phyloP scores from a whole-genome alignment of 2,888 invertebrate genomes.

The Melolontha melolontha region DNA sequence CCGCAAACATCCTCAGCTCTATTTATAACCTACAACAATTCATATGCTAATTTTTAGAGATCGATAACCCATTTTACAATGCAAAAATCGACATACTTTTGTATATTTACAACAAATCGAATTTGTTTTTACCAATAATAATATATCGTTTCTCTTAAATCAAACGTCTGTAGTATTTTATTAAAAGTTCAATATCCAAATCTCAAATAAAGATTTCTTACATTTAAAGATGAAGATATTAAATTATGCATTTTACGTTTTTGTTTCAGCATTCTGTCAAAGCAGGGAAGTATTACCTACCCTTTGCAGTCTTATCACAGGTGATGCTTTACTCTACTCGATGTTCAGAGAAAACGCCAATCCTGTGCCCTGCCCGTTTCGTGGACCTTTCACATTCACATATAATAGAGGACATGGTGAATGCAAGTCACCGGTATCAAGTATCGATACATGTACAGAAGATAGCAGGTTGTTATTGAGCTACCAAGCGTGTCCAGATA shows the following conservation, averaged over 20 bases:
- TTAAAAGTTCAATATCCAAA: too few species aligned
- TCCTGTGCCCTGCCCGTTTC: constrained; percentile 89
- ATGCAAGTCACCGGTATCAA: constrained; percentile 89
- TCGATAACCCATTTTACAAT: too few species aligned
- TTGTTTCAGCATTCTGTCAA: constrained; percentile 79
- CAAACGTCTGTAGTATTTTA: too few species aligned
- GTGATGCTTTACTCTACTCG: constrained; percentile 88
- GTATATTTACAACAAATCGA: too few species aligned
- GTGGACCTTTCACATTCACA: constrained; percentile 91
- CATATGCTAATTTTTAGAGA: too few species aligned
- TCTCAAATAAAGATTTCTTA: too few species aligned
- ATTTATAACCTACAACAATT: too few species aligned
- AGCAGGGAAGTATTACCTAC: constrained; percentile 80
- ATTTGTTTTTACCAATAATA: too few species aligned
- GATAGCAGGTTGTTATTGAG: constrained; percentile 89
- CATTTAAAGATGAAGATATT: too few species aligned
- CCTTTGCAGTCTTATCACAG: constrained; percentile 88
- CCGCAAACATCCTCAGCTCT: too few species aligned
- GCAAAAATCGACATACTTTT: too few species aligned
- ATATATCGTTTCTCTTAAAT: too few species aligned
- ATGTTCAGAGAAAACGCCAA: constrained; percentile 90
- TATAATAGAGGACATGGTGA: constrained; percentile 93
- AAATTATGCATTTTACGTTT: not conserved
- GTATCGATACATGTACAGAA: constrained; percentile 94
- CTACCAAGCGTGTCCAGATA: constrained; percentile 94